phyloP scores from a whole-genome alignment of 2,888 invertebrate species.

The Hololepta plana region DNA sequence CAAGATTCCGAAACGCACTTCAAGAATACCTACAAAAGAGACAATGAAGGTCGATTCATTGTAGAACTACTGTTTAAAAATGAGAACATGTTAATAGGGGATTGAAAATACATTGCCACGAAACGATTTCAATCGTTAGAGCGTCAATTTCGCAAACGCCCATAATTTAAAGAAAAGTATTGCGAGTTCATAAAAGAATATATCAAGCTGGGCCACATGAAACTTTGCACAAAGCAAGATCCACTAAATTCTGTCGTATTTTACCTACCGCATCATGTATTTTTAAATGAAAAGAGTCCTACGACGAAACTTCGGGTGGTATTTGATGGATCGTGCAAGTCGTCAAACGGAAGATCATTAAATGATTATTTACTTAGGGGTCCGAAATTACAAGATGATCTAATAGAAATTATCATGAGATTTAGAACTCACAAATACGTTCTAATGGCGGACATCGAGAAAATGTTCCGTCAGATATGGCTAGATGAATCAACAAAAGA shows the following conservation, averaged over 20 bases:
- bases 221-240: slow-evolving; percentile 3
- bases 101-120: slow-evolving; percentile 6
- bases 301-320: slow-evolving; percentile 10
- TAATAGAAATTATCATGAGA: slow-evolving; percentile 13
- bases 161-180: slow-evolving; percentile 7
- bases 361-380: slow-evolving; percentile 9
- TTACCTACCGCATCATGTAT: slow-evolving; percentile 10
- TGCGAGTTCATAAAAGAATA: slow-evolving; percentile 11
- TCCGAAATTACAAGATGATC: slow-evolving; percentile 11
- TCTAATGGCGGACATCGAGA: slow-evolving; percentile 14
- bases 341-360: slow-evolving; percentile 8
- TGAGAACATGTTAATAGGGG: too few species aligned
- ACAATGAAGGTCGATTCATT: too few species aligned
- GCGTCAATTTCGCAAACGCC: slow-evolving; percentile 8
- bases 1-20: too few species aligned
- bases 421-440: slow-evolving; percentile 14
- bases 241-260: slow-evolving; percentile 4
- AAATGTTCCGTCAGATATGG: slow-evolving; percentile 16
- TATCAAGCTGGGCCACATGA: slow-evolving; percentile 9
- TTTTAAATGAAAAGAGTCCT: slow-evolving; percentile 8
- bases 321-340: slow-evolving; percentile 8
- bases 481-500: slow-evolving; percentile 11
- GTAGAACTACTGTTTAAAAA: too few species aligned
- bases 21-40: too few species aligned
- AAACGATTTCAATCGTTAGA: slow-evolving; percentile 8